These are phyloP conservation scores for Clepsis dumicolana DNA, from an alignment of 2,888 invertebrate genomes.

Conservation along the genomic window DNA sequence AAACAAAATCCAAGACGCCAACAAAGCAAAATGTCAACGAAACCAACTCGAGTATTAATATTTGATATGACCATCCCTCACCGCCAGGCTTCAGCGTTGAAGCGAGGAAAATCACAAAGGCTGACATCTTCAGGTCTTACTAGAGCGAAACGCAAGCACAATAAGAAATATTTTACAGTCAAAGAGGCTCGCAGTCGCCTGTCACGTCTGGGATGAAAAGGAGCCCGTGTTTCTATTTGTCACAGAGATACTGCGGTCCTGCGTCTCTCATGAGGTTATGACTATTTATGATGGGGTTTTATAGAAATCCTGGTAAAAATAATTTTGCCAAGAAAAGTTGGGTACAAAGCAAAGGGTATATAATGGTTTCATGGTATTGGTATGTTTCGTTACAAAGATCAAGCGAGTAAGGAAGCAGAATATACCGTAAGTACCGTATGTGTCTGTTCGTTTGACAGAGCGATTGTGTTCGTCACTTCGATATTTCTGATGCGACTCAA, in stretches of 20 bases:
- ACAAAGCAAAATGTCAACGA: not conserved
- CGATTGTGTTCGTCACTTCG: no score
- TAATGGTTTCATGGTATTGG: no score
- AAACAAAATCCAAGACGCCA: not conserved
- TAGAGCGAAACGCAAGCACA: conserved; percentile 56
- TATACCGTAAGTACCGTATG: no score
- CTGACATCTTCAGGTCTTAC: conserved; percentile 54
- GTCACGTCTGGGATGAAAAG: conserved; percentile 54
- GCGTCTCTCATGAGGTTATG: conserved; percentile 14
- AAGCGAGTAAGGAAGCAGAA: no score
- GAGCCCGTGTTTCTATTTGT: conserved; percentile 59
- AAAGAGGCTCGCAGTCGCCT: conserved; percentile 56
- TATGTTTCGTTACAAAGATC: no score
- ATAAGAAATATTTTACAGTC: conserved; percentile 65
- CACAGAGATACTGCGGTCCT: conserved; percentile 47
- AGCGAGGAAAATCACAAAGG: conserved; percentile 56
- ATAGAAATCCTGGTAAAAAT: not conserved
- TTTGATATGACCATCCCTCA: conserved; percentile 44
- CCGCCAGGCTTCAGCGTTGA: conserved; percentile 51
- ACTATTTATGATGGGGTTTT: not conserved
- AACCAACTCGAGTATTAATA: not conserved
- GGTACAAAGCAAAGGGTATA: no score
- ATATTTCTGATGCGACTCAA: no score
- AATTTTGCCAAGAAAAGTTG: not conserved
- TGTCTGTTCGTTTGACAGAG: no score